These are phyloP conservation scores for Diadema setosum DNA, from an alignment of 35 echinoderm and acorn worm species.

Conservation along the genomic window DNA sequence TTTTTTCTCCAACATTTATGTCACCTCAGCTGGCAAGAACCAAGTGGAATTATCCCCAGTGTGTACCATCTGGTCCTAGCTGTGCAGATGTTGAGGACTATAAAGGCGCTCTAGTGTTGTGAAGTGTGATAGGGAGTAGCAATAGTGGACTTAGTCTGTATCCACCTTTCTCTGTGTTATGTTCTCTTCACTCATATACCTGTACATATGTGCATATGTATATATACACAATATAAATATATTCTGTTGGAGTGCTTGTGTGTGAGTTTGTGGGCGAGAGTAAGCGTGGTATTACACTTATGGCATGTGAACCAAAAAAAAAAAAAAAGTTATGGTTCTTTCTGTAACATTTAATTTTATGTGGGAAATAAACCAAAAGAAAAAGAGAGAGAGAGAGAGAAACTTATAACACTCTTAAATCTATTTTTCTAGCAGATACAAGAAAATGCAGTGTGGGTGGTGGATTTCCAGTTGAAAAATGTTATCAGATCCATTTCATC, in stretches of 20 bases:
- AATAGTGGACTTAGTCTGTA: not conserved
- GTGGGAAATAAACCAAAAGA: not conserved
- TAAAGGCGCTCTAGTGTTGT: not conserved
- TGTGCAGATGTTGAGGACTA: not conserved
- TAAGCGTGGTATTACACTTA: too few species aligned
- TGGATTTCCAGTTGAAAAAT: too few species aligned
- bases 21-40: not conserved
- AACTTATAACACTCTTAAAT: not conserved
- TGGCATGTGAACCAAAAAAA: too few species aligned
- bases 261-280: not conserved
- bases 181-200: not conserved
- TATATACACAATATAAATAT: not conserved
- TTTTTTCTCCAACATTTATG: too few species aligned
- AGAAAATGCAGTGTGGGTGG: not conserved
- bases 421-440: not conserved
- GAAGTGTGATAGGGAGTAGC: not conserved
- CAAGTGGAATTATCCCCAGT: not conserved
- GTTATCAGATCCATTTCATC: too few species aligned
- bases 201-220: conserved; percentile 4
- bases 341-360: not conserved
- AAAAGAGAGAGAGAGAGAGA: not conserved
- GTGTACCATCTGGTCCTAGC: not conserved
- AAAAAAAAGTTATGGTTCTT: not conserved
- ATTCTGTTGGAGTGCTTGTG: not conserved
- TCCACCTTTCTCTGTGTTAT: not conserved